Evolutionary conservation across 2,888 invertebrate species (phyloP).

Genomic region (Drosophila niveifrons): DNA sequence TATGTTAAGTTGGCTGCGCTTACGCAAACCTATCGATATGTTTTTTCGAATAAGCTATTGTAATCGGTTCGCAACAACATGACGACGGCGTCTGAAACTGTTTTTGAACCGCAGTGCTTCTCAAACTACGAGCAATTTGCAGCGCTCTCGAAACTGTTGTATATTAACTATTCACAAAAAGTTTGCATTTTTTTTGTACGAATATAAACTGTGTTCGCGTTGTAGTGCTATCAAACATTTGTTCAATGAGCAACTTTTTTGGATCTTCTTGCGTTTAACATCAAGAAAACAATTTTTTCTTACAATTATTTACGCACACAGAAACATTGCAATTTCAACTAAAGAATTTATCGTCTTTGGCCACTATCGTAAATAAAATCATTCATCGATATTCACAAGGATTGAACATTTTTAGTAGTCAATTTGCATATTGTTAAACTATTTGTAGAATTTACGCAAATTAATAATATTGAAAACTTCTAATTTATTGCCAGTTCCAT

Average conservation of each 20-base stretch:
- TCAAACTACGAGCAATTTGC: conserved; percentile 18
- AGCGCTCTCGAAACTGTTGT: conserved; percentile 38
- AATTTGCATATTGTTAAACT: neutral
- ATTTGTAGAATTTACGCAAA: neutral
- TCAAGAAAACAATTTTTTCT: conserved; percentile 25
- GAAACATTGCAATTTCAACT: conserved; percentile 24
- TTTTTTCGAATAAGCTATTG: conserved; percentile 28
- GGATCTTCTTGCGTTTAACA: neutral
- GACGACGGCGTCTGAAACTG: conserved; percentile 48
- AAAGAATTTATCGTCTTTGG: conserved; percentile 20
- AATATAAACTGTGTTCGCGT: neutral
- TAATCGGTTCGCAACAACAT: conserved; percentile 33
- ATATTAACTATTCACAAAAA: conserved; percentile 13
- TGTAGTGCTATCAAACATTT: neutral
- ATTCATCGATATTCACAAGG: conserved; percentile 22
- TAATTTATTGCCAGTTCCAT: neutral
- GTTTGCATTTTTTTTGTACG: conserved; percentile 1
- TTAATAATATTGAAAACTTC: neutral
- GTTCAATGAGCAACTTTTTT: neutral
- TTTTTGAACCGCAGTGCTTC: conserved; percentile 26
- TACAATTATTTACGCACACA: conserved; percentile 27
- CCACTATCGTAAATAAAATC: conserved; percentile 12
- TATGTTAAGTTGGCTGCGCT: conserved; percentile 63
- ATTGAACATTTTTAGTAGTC: neutral
- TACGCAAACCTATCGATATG: conserved; percentile 57